A percentile compares a stretch with the other conserved stretches of the same genome.
Evolutionary conservation across 2,888 invertebrate genomes (phyloP).

Genomic region (Malthinus flaveolus): DNA sequence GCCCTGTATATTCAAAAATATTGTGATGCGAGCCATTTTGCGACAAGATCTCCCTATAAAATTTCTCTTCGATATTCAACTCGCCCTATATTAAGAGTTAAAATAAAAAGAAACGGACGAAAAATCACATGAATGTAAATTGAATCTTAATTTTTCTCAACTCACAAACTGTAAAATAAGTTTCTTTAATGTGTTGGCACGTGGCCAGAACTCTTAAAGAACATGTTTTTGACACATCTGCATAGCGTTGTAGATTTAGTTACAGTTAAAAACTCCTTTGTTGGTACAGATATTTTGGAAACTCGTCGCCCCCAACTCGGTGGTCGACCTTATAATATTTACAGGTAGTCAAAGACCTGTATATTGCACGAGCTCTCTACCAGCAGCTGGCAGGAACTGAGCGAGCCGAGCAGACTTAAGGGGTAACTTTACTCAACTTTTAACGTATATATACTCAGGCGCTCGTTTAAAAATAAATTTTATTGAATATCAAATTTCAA

Average conservation of each 20-base stretch:
- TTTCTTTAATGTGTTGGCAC: slow-evolving; percentile 34
- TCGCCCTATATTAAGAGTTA: background rate
- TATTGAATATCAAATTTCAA: too few species aligned
- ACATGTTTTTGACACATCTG: slow-evolving; percentile 34
- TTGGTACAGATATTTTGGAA: slow-evolving; percentile 21
- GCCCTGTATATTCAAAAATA: too few species aligned
- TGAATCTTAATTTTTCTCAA: background rate
- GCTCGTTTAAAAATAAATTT: too few species aligned
- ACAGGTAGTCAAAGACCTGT: slow-evolving; percentile 25
- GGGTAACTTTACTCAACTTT: slow-evolving; percentile 21
- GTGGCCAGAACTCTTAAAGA: slow-evolving; percentile 34
- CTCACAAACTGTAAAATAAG: slow-evolving; percentile 5
- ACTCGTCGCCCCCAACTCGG: slow-evolving; percentile 13
- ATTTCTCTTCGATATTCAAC: background rate
- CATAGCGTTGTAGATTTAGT: slow-evolving; percentile 28
- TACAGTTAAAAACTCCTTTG: slow-evolving; percentile 20
- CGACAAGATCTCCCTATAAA: too few species aligned
- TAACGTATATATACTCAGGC: background rate
- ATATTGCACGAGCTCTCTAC: slow-evolving; percentile 3
- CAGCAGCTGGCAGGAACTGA: slow-evolving; percentile 26
- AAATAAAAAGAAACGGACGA: background rate
- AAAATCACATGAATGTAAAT: background rate
- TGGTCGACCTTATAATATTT: slow-evolving; percentile 21
- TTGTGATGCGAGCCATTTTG: too few species aligned
- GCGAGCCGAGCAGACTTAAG: slow-evolving; percentile 10